These are phyloP conservation scores for Echinops telfairi DNA, from an alignment of 2,113 vertebrate species.

Conservation along the genomic window DNA sequence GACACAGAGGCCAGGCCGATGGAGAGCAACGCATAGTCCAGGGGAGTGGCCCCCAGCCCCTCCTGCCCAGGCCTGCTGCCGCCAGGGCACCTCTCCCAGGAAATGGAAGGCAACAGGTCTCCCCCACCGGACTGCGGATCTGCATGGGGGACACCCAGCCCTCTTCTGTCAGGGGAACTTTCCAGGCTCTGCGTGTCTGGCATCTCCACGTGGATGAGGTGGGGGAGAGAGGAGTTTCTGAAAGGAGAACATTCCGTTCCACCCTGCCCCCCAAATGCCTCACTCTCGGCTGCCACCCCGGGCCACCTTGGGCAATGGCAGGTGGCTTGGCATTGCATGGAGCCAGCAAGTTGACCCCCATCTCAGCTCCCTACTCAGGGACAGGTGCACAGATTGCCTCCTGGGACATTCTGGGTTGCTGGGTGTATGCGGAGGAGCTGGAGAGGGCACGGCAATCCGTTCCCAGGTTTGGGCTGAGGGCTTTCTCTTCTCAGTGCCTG, in stretches of 20 bases:
- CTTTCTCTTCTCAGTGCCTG: conserved; percentile 86
- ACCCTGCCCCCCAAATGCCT: conserved; percentile 55
- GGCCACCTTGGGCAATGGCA: conserved; percentile 32
- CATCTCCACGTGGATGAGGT: conserved; percentile 9
- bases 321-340: conserved; percentile 62
- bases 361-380: conserved; percentile 73
- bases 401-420: conserved; percentile 56
- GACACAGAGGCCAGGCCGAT: conserved; percentile 88
- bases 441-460: conserved; percentile 55
- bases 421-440: conserved; percentile 57
- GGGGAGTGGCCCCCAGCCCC: background rate
- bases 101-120: background rate
- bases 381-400: conserved; percentile 57
- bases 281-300: conserved; percentile 26
- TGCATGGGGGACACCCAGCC: conserved; percentile 47
- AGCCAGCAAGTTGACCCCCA: conserved; percentile 57
- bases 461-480: conserved; percentile 68
- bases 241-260: conserved; percentile 62
- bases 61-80: background rate
- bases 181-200: conserved; percentile 48
- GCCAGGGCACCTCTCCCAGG: conserved; percentile 30
- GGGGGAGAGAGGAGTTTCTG: conserved; percentile 54
- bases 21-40: conserved; percentile 85
- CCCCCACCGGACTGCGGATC: conserved; percentile 23
- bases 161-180: conserved; percentile 10